A percentile compares a stretch with the other conserved stretches of the same genome.
These are phyloP conservation scores for Catharus bicknelli DNA, from an alignment of 2,113 vertebrate species.

Conservation along the genomic window DNA sequence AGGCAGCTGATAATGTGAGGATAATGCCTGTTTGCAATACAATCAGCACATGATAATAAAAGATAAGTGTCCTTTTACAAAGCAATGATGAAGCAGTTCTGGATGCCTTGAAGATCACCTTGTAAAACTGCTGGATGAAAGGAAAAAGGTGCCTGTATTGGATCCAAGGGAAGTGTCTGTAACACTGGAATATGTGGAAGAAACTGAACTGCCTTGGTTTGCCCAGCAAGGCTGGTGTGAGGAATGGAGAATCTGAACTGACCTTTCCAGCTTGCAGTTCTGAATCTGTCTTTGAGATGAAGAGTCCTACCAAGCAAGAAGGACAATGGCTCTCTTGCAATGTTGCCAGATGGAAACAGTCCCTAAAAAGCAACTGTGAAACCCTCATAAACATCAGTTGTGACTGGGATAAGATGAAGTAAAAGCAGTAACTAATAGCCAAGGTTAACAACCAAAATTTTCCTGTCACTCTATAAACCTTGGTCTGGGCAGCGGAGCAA, in stretches of 20 bases:
- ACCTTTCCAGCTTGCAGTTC: not conserved
- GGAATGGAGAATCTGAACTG: not conserved
- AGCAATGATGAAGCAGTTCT: not conserved
- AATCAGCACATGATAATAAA: not conserved
- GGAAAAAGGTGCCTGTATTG: not conserved
- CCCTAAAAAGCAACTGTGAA: not conserved
- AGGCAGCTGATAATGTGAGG: conserved; percentile 23
- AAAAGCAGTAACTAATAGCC: not conserved
- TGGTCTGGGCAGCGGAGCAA: not conserved
- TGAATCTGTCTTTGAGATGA: not conserved
- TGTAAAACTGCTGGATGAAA: not conserved
- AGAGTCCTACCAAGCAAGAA: not conserved
- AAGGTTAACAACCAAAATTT: conserved; percentile 7
- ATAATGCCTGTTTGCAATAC: conserved; percentile 25
- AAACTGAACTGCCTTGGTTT: not conserved
- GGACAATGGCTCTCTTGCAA: not conserved
- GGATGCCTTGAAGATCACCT: conserved; percentile 17
- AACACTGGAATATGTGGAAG: not conserved
- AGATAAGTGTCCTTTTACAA: not conserved
- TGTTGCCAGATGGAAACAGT: not conserved
- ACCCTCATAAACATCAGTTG: not conserved
- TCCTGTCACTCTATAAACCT: not conserved
- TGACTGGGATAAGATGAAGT: not conserved
- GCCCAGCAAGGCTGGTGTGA: not conserved
- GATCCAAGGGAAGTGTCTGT: not conserved